Conservation (phyloP, 1,140 invertebrate genomes). For the Hyles euphorbiae region DNA sequence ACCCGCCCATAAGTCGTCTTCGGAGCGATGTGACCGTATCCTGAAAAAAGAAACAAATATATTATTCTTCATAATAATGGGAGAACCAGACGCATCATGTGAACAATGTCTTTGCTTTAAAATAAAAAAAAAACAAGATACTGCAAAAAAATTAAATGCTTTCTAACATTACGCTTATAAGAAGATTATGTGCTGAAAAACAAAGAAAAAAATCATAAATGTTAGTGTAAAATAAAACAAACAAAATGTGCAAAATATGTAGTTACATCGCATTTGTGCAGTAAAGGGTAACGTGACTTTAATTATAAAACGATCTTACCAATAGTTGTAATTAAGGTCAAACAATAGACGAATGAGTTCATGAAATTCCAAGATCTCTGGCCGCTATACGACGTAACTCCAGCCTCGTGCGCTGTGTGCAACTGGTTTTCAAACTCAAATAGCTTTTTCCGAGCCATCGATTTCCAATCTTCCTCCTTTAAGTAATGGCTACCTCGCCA, state of each 20-base stretch:
- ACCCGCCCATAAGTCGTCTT: conserved; percentile 88
- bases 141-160: no score
- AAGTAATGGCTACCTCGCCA: conserved; percentile 88
- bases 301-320: conserved; percentile 79
- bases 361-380: conserved; percentile 93
- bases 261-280: not conserved
- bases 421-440: conserved; percentile 92
- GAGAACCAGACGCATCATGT: no score
- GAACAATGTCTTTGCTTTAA: no score
- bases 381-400: conserved; percentile 87
- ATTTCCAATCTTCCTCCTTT: conserved; percentile 92
- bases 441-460: conserved; percentile 85
- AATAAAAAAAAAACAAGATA: no score
- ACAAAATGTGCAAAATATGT: not conserved
- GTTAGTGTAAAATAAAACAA: conserved; percentile 2
- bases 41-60: conserved; percentile 74
- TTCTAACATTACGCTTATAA: no score
- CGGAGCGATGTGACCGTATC: conserved; percentile 95
- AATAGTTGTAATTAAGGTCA: conserved; percentile 95
- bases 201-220: conserved; percentile 11
- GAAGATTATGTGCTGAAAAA: not conserved
- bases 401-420: conserved; percentile 87
- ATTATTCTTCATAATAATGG: no score
- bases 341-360: conserved; percentile 93
- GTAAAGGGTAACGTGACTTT: not conserved